Percentiles rank a stretch among this genome's conserved stretches.
Evolutionary conservation across 2,113 vertebrate genomes (phyloP).

Genomic region (Mesitornis unicolor): DNA sequence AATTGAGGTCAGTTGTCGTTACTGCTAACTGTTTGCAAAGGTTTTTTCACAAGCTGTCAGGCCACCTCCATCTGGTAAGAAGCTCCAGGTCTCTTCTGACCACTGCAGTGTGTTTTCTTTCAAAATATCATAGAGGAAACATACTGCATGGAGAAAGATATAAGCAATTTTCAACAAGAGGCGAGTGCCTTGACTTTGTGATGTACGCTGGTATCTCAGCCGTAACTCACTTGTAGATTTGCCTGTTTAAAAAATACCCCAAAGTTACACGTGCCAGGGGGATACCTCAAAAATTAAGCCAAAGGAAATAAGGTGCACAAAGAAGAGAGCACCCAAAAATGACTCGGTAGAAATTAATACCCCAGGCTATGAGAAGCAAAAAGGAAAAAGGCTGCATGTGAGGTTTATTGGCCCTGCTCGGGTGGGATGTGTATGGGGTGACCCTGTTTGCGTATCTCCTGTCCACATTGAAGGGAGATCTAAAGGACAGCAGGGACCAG

Average conservation of each 20-base stretch:
- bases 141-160: background rate
- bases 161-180: background rate
- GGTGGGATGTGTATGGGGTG: fast-evolving
- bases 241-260: background rate
- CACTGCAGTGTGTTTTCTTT: constrained; percentile 5
- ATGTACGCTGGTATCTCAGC: background rate
- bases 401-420: background rate
- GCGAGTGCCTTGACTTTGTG: background rate
- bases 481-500: background rate
- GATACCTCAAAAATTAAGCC: background rate
- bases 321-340: background rate
- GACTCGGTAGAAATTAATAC: background rate
- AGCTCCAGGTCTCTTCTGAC: constrained; percentile 12
- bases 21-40: constrained; percentile 42
- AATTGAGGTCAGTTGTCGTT: constrained; percentile 46
- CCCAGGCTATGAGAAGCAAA: background rate
- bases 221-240: background rate
- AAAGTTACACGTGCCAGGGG: fast-evolving
- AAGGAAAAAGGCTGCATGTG: fast-evolving
- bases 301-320: background rate
- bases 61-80: constrained; percentile 50
- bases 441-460: background rate
- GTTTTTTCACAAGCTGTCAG: constrained; percentile 55
- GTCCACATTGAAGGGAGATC: fast-evolving
- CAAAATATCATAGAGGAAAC: constrained; percentile 10